phyloP scores from a whole-genome alignment of 2,113 vertebrate genomes.

The Hydrochoerus hydrochaeris region DNA sequence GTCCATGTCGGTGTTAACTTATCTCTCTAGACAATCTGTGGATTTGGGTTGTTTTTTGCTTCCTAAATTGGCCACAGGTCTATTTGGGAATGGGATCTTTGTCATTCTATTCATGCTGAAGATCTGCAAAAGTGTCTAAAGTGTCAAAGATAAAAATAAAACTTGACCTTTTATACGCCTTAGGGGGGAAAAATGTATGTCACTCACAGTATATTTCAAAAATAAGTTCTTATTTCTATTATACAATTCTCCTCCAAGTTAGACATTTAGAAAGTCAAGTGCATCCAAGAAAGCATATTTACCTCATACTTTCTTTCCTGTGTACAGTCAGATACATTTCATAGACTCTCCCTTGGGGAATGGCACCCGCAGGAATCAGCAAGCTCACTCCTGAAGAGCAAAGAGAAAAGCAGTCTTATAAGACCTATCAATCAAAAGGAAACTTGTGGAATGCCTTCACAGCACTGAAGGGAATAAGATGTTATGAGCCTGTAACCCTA shows the following conservation, averaged over 20 bases:
- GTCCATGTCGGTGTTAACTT: not conserved
- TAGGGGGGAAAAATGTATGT: not conserved
- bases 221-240: not conserved
- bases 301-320: conserved; percentile 99
- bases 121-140: not conserved
- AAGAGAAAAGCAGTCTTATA: conserved; percentile 62
- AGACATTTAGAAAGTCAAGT: conserved; percentile 61
- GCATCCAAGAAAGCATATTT: conserved; percentile 71
- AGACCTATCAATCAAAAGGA: conserved; percentile 26
- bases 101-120: not conserved
- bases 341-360: conserved; percentile 98
- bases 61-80: not conserved
- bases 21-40: not conserved
- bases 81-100: not conserved
- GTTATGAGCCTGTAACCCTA: not conserved
- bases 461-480: conserved; percentile 13
- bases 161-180: not conserved
- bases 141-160: conserved; percentile 16
- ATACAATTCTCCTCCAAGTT: conserved; percentile 15
- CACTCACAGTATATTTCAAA: not conserved
- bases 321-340: conserved; percentile 99
- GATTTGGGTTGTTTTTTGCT: not conserved
- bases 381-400: conserved; percentile 94
- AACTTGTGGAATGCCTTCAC: conserved; percentile 34
- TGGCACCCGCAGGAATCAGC: conserved; percentile 95